These are phyloP conservation scores for Dasypus novemcinctus DNA, from an alignment of 2,113 vertebrate species.

Conservation along the genomic window DNA sequence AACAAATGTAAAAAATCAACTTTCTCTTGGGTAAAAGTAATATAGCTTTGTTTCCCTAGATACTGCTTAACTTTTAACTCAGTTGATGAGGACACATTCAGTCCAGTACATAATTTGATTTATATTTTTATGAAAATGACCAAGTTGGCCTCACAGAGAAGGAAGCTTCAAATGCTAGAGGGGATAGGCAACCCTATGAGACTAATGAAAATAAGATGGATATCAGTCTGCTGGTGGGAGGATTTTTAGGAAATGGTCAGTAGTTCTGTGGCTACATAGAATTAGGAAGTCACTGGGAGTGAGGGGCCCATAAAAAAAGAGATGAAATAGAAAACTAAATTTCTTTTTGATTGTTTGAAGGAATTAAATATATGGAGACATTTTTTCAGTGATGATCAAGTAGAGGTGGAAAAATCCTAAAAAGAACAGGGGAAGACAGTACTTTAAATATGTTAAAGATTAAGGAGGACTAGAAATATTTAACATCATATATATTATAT, in stretches of 20 bases:
- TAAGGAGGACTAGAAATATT: not conserved
- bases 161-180: not conserved
- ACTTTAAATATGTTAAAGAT: not conserved
- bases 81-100: not conserved
- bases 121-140: not conserved
- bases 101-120: not conserved
- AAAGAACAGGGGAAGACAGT: not conserved
- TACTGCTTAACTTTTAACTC: not conserved
- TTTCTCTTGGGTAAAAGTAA: not conserved
- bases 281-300: not conserved
- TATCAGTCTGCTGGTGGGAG: no score
- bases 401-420: not conserved
- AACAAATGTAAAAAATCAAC: not conserved
- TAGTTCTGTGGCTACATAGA: not conserved
- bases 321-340: not conserved
- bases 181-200: not conserved
- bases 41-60: not conserved
- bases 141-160: not conserved
- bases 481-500: not conserved
- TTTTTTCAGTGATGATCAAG: not conserved
- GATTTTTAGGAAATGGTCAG: not conserved
- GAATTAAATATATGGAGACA: not conserved
- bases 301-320: not conserved
- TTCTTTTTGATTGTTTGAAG: not conserved
- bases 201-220: not conserved